A percentile compares a stretch with the other conserved stretches of the same genome.
Conservation (phyloP, 2,888 invertebrate species). For the Drosophila pseudotakahashii region DNA sequence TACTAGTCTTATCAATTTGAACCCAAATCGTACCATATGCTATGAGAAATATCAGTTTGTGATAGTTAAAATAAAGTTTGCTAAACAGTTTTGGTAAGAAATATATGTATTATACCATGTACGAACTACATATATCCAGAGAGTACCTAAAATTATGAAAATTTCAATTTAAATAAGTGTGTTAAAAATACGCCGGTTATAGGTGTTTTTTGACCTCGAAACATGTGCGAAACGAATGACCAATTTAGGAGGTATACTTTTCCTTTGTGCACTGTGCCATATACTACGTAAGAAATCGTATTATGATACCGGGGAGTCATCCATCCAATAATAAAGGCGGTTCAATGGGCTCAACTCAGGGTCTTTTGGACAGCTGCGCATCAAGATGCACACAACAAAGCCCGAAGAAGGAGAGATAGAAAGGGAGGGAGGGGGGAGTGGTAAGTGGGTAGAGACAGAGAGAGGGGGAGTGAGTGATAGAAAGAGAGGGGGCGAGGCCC, state of each 20-base stretch:
- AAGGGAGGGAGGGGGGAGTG: slow-evolving; percentile 2
- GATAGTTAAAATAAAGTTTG: not conserved
- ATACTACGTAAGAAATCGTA: slow-evolving; percentile 46
- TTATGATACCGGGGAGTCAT: slow-evolving; percentile 33
- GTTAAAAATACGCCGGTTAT: not conserved
- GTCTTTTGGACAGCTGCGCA: slow-evolving; percentile 67
- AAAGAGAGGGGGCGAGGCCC: slow-evolving; percentile 33
- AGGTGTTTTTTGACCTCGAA: slow-evolving; percentile 12
- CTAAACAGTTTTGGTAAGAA: too few species aligned
- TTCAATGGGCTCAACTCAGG: slow-evolving; percentile 71
- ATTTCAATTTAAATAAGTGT: not conserved
- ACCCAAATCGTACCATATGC: slow-evolving; percentile 2
- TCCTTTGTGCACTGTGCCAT: slow-evolving; percentile 35
- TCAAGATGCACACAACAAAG: slow-evolving; percentile 43
- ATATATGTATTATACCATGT: too few species aligned
- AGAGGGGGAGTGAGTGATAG: slow-evolving; percentile 9
- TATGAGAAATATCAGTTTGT: not conserved
- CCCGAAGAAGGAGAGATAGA: not conserved
- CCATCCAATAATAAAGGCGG: slow-evolving; percentile 55
- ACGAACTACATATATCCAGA: too few species aligned
- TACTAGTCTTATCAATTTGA: slow-evolving; percentile 3
- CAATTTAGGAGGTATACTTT: slow-evolving; percentile 28
- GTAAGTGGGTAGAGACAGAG: slow-evolving; percentile 14
- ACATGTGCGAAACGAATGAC: slow-evolving; percentile 3
- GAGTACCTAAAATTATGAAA: too few species aligned